phyloP scores from a whole-genome alignment of 2,113 vertebrate genomes.

The Myotis brandtii region DNA sequence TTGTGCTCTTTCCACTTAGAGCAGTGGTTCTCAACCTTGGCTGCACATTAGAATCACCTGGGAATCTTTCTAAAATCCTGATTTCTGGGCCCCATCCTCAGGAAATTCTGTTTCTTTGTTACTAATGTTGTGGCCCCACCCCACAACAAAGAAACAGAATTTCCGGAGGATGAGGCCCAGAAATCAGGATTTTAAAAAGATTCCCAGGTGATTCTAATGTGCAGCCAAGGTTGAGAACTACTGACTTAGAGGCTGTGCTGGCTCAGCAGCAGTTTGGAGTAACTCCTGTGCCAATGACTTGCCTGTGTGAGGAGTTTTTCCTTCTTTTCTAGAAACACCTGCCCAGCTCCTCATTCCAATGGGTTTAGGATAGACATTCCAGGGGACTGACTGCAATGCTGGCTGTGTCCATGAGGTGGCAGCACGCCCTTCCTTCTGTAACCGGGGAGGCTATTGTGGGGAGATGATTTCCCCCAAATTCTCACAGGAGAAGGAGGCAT shows the following conservation, averaged over 20 bases:
- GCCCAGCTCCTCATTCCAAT: neutral
- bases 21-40: too few species aligned
- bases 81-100: too few species aligned
- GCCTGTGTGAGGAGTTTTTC: neutral
- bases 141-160: too few species aligned
- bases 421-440: neutral
- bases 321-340: neutral
- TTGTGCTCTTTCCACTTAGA: neutral
- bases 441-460: neutral
- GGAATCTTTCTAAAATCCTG: too few species aligned
- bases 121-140: too few species aligned
- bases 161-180: too few species aligned
- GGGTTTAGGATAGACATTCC: neutral
- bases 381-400: neutral
- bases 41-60: too few species aligned
- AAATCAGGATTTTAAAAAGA: too few species aligned
- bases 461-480: neutral
- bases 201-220: too few species aligned
- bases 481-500: neutral
- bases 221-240: too few species aligned
- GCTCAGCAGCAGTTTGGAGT: neutral
- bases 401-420: neutral
- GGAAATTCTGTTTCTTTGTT: too few species aligned
- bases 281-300: neutral
- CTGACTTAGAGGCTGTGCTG: neutral